phyloP scores from a whole-genome alignment of 2,888 invertebrate genomes.

The Caenorhabditis panamensis region DNA sequence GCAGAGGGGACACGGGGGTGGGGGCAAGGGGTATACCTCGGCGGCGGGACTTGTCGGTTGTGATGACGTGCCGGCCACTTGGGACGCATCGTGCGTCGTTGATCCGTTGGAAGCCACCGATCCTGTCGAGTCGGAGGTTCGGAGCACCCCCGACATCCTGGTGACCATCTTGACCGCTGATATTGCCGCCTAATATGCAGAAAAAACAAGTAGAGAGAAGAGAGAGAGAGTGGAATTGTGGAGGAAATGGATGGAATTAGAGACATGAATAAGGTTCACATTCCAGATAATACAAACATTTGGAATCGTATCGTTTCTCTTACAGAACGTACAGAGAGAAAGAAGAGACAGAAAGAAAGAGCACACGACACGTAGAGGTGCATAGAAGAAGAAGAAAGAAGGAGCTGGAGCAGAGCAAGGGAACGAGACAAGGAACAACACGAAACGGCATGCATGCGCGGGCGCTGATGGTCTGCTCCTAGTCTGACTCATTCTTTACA shows the following conservation, averaged over 20 bases:
- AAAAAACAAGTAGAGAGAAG: slow-evolving; percentile 43
- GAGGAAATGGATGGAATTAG: slow-evolving; percentile 3
- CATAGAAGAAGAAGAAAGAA: slow-evolving; percentile 48
- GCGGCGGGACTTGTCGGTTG: slow-evolving; percentile 69
- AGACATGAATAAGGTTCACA: slow-evolving; percentile 12
- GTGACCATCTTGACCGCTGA: slow-evolving; percentile 81
- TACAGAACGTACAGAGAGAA: slow-evolving; percentile 11
- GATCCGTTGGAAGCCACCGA: slow-evolving; percentile 68
- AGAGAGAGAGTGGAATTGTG: slow-evolving; percentile 21
- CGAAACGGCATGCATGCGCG: slow-evolving; percentile 44
- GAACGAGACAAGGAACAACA: slow-evolving; percentile 37
- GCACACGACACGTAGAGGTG: slow-evolving; percentile 57
- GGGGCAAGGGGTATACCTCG: slow-evolving; percentile 50
- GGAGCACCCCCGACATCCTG: slow-evolving; percentile 75
- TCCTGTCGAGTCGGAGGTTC: slow-evolving; percentile 73
- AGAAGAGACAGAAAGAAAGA: slow-evolving; percentile 23
- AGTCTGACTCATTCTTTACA: background rate
- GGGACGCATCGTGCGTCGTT: slow-evolving; percentile 57
- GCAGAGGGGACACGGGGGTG: slow-evolving; percentile 7
- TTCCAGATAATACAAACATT: background rate
- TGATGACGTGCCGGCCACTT: slow-evolving; percentile 60
- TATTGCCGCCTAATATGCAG: slow-evolving; percentile 78
- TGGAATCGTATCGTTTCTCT: background rate
- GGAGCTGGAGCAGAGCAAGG: slow-evolving; percentile 26
- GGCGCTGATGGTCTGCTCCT: slow-evolving; percentile 15